Percentiles rank a stretch among this genome's conserved stretches.
phyloP scores from a whole-genome alignment of 2,113 vertebrate species.

The Pangasianodon gigas region DNA sequence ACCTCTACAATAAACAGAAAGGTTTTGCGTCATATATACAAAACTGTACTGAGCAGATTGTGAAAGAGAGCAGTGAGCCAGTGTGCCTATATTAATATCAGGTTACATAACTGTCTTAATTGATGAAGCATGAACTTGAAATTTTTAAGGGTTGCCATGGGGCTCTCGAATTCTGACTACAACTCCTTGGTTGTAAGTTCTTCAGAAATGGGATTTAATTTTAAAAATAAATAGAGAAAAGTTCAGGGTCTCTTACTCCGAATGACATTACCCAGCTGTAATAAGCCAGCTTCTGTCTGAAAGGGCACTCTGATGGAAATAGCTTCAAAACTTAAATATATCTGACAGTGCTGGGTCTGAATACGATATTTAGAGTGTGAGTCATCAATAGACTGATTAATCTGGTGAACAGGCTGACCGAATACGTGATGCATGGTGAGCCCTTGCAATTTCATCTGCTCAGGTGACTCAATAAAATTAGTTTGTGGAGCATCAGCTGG shows the following conservation, averaged over 20 bases:
- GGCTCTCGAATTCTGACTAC: not conserved
- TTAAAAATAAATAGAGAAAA: not conserved
- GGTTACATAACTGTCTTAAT: not conserved
- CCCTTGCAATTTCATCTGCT: slow-evolving; percentile 19
- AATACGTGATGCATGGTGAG: not conserved
- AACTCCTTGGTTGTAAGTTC: not conserved
- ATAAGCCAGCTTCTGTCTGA: not conserved
- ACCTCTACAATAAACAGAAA: not conserved
- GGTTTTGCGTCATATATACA: not conserved
- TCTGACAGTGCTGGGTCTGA: not conserved
- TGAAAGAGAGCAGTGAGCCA: not conserved
- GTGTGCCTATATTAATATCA: not conserved
- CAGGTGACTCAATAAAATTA: slow-evolving; percentile 15
- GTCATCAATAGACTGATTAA: slow-evolving; percentile 11
- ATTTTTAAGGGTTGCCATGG: not conserved
- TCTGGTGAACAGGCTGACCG: not conserved
- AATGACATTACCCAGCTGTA: not conserved
- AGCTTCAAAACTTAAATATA: not conserved
- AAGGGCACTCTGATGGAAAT: not conserved
- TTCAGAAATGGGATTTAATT: not conserved
- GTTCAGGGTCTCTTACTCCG: no score
- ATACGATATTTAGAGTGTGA: not conserved
- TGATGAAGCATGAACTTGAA: not conserved
- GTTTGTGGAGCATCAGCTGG: slow-evolving; percentile 15
- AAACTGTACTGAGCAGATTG: not conserved